A percentile compares a stretch with the other conserved stretches of the same genome.
phyloP scores from a whole-genome alignment of 2,113 vertebrate genomes.

The Cercocebus atys region DNA sequence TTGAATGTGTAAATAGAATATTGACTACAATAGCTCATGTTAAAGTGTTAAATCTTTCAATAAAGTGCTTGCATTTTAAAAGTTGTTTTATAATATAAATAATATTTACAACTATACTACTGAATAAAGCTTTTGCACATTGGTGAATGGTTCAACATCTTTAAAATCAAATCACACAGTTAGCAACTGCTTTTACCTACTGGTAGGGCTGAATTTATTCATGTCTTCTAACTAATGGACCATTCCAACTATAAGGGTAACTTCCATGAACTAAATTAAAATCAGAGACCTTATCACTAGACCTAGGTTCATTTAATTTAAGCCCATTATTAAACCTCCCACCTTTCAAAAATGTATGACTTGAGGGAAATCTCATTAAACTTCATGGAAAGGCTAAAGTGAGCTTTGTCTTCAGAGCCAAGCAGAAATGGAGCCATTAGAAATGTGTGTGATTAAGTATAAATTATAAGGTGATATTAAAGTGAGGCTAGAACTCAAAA shows the following conservation, averaged over 20 bases:
- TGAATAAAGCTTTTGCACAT: background rate
- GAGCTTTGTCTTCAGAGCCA: conserved; percentile 34
- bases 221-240: conserved; percentile 47
- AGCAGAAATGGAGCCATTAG: conserved; percentile 41
- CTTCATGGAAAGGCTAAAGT: conserved; percentile 56
- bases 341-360: conserved; percentile 64
- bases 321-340: conserved; percentile 67
- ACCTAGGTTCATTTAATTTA: conserved; percentile 66
- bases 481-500: background rate
- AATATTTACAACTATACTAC: background rate
- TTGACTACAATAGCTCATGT: background rate
- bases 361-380: conserved; percentile 76
- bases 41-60: background rate
- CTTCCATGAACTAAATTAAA: conserved; percentile 68
- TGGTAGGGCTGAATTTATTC: background rate
- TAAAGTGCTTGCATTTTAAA: background rate
- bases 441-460: conserved; percentile 37
- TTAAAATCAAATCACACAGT: conserved; percentile 32
- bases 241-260: conserved; percentile 45
- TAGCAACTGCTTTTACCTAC: background rate
- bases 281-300: conserved; percentile 59
- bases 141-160: conserved; percentile 14
- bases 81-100: background rate
- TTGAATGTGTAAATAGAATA: background rate
- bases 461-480: conserved; percentile 24